These are phyloP conservation scores for Platysteira castanea DNA, from an alignment of 2,113 vertebrate species.

Conservation along the genomic window DNA sequence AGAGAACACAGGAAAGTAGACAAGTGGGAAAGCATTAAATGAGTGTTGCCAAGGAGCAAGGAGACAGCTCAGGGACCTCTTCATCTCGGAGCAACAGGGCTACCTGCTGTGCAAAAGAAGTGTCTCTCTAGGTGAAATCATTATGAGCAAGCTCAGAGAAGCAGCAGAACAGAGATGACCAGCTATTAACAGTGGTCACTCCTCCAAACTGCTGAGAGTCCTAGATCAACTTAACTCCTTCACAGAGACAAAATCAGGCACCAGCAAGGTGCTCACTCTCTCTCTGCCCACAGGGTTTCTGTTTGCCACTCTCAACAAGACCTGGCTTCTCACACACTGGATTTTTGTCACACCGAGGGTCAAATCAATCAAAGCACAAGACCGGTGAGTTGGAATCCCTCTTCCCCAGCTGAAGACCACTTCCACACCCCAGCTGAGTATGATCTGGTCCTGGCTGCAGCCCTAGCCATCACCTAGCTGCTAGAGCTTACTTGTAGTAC, in stretches of 20 bases:
- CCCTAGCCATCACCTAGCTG: neutral
- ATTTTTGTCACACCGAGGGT: neutral
- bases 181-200: neutral
- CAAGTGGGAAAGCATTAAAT: neutral
- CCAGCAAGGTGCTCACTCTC: neutral
- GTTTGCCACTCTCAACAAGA: neutral
- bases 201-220: neutral
- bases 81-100: neutral
- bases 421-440: rapidly evolving
- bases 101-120: neutral
- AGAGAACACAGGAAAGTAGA: neutral
- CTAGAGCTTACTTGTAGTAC: neutral
- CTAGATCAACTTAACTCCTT: neutral
- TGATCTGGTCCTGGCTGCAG: neutral
- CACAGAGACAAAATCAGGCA: neutral
- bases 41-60: neutral
- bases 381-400: rapidly evolving
- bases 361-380: neutral
- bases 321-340: neutral
- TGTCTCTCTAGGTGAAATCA: neutral
- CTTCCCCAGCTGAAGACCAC: neutral
- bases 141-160: neutral
- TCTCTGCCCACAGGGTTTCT: neutral
- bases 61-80: neutral
- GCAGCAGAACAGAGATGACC: neutral